phyloP scores from a whole-genome alignment of 2,113 vertebrate genomes.

The Podarcis cretensis region DNA sequence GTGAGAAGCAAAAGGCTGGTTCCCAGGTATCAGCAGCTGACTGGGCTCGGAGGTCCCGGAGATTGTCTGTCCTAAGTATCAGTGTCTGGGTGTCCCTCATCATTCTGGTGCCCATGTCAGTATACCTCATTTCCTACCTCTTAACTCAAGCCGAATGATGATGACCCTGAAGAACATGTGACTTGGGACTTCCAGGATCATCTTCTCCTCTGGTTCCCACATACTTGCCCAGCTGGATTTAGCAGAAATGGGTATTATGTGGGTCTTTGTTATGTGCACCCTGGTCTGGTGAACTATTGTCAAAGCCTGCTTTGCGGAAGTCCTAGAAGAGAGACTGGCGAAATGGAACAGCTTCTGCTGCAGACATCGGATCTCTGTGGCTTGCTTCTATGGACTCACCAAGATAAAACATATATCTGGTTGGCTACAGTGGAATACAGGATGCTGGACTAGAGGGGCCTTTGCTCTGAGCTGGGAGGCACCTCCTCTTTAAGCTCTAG shows the following conservation, averaged over 20 bases:
- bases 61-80: constrained; percentile 73
- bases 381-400: not conserved
- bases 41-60: constrained; percentile 66
- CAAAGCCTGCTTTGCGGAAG: not conserved
- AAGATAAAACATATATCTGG: not conserved
- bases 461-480: not conserved
- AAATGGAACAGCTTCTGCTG: not conserved
- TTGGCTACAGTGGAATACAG: not conserved
- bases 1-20: constrained; percentile 61
- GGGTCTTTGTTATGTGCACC: not conserved
- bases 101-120: constrained; percentile 53
- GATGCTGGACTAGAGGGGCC: not conserved
- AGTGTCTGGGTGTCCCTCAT: constrained; percentile 66
- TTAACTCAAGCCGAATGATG: constrained; percentile 75
- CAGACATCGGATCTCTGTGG: not conserved
- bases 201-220: not conserved
- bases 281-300: no score
- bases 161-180: not conserved
- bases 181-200: not conserved
- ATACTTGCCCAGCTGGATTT: not conserved
- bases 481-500: not conserved
- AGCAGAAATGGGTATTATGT: not conserved
- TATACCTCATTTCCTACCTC: constrained; percentile 79
- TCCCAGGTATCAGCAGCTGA: constrained; percentile 29
- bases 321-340: not conserved